A percentile compares a stretch with the other conserved stretches of the same genome.
phyloP scores from a whole-genome alignment of 2,797 vertebrate species.

The Rallus crepitans region DNA sequence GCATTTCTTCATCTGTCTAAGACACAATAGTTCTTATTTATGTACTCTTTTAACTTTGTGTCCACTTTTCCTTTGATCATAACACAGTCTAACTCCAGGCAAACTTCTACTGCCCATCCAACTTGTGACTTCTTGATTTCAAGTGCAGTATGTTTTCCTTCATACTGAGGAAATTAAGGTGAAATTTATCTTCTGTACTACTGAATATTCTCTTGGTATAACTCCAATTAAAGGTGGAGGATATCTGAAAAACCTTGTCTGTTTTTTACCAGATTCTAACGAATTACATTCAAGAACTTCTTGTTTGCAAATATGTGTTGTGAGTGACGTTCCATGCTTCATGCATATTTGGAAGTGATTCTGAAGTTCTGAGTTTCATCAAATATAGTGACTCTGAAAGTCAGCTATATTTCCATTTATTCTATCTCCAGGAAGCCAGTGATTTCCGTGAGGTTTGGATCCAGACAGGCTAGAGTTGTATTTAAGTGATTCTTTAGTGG shows the following conservation, averaged over 20 bases:
- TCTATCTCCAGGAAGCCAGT: background rate
- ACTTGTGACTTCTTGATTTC: background rate
- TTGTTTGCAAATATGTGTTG: background rate
- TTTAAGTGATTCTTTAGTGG: background rate
- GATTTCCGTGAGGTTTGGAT: background rate
- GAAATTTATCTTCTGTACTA: background rate
- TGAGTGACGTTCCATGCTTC: background rate
- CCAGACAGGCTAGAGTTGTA: background rate
- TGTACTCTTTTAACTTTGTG: background rate
- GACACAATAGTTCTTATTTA: background rate
- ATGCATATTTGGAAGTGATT: background rate
- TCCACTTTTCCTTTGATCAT: background rate
- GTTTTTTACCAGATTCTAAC: background rate
- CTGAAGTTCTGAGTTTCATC: background rate
- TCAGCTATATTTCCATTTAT: background rate
- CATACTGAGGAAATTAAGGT: background rate
- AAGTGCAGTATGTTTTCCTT: accelerated
- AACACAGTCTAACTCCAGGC: background rate
- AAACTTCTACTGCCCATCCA: background rate
- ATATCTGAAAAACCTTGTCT: background rate
- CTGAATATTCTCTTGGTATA: background rate
- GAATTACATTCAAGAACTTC: background rate
- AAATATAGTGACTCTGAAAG: background rate
- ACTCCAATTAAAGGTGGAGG: background rate
- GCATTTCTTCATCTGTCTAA: background rate